phyloP scores from a whole-genome alignment of 2,113 vertebrate species.

The Leiothrix lutea region DNA sequence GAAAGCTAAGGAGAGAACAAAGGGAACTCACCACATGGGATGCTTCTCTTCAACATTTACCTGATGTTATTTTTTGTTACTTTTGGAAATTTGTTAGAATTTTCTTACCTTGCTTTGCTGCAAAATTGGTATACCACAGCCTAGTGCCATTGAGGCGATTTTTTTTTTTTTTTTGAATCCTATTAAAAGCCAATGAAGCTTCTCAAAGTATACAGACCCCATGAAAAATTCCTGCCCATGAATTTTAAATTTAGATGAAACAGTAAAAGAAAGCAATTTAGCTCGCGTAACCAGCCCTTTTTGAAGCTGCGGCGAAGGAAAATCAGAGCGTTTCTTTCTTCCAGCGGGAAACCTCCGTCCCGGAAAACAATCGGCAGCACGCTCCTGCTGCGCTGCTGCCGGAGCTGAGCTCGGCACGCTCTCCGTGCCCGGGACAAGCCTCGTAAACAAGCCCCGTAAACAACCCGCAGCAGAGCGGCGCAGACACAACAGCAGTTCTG shows the following conservation, averaged over 20 bases:
- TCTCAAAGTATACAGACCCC: not conserved
- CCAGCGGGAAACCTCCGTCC: not conserved
- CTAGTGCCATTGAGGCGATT: not conserved
- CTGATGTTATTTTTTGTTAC: not conserved
- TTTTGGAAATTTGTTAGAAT: not conserved
- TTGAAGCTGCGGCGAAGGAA: not conserved
- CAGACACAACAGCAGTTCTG: not conserved
- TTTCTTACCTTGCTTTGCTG: not conserved
- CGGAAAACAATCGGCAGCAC: accelerated
- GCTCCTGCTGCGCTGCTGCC: accelerated
- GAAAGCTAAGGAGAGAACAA: not conserved
- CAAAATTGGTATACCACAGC: not conserved
- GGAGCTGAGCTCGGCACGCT: accelerated
- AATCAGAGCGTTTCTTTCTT: accelerated
- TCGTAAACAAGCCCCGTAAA: not conserved
- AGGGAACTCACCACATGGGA: not conserved
- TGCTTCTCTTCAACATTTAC: not conserved
- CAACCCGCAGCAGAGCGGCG: not conserved
- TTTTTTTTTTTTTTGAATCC: not conserved
- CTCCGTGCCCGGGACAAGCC: not conserved
- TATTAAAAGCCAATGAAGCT: not conserved
- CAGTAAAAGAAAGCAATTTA: not conserved
- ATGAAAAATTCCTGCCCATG: not conserved
- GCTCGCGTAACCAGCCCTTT: not conserved
- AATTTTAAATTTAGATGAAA: not conserved